Base-by-base conservation (phyloP, 2,888 invertebrate genomes). In the Stenurella melanura region DNA sequence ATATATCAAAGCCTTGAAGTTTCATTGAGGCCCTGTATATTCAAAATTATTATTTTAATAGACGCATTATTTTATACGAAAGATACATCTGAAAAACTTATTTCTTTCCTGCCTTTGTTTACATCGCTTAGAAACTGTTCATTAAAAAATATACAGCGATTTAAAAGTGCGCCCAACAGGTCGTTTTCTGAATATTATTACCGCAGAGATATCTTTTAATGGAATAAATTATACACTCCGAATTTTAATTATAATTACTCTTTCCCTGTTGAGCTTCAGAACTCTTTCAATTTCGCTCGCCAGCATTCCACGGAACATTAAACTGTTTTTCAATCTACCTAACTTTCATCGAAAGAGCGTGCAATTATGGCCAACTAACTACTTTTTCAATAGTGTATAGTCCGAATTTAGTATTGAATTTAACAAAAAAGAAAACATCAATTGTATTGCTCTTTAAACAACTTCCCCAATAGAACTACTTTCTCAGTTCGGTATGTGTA, bases 311-410 rank as follows among this genome's bases (percentile, higher is more conserved):
- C 12, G 19, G 19, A 19, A 64, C 64, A 64, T 64, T 64, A 64
- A 64, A 64, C 64, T 64, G 50, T 64, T 64, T 64, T 64, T 64
- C 42, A 64, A 64, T 64, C 42, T 64, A 17, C 64, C 64, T n/a
- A 42, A 42, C 64, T 19, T 64, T 42, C 42, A 10, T 64, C 42
- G 19, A 19, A 30, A 64, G 42, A 19, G 50, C n/a, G 38, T 42
- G 42, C 64, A 64, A 64, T 64, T 18, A 64, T 42, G n/a, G n/a
- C 15, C 38, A n/a, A 9, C 61, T 11, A 61, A 61, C 30, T 15
- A n/a, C 30, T 26, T 60, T 60, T 26, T 30, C 30, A 15, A 21
- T 30, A 61, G 30, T 4, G 15, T 50, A 12, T n/a, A 5, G n/a
- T 50, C 15, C 15, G 50, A n/a, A n/a, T 50, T 50, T n/a, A n/a